Evolutionary conservation across 2,113 vertebrate species (phyloP).

Genomic region (Phalacrocorax brasilianus): DNA sequence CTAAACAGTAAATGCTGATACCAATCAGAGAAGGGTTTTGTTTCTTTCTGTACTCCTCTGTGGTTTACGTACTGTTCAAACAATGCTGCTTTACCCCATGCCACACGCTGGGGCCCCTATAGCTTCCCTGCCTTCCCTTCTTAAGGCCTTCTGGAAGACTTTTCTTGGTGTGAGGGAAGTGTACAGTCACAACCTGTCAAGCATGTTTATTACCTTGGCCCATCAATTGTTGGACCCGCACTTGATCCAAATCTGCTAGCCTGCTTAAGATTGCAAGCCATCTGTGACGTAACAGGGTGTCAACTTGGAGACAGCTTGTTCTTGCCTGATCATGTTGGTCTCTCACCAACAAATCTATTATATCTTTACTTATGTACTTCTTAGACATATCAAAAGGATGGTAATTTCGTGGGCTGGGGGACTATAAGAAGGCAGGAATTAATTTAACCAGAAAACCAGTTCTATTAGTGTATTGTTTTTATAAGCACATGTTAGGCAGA

Average conservation of each 20-base stretch:
- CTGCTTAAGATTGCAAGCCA: neutral
- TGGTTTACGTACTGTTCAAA: neutral
- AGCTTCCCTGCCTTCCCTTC: neutral
- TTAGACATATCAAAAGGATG: slow-evolving; percentile 37
- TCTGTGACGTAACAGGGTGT: accelerated
- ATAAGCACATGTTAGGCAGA: slow-evolving; percentile 35
- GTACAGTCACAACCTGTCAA: neutral
- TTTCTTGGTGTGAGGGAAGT: neutral
- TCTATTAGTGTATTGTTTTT: slow-evolving; percentile 45
- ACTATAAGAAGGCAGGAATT: slow-evolving; percentile 17
- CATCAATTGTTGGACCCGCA: neutral
- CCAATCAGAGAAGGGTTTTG: neutral
- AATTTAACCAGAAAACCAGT: slow-evolving; percentile 47
- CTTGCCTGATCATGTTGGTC: neutral
- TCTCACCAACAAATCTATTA: neutral
- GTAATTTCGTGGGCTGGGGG: slow-evolving; percentile 31
- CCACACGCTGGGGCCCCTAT: neutral
- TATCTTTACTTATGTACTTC: neutral
- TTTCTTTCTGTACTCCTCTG: neutral
- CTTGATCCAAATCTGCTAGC: neutral
- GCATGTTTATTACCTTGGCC: neutral
- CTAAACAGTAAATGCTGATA: neutral
- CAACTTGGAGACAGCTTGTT: neutral
- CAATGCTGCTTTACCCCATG: neutral
- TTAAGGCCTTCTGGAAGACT: neutral